Evolutionary conservation across 2,113 vertebrate genomes (phyloP).

Genomic region (Corydoras sp.): DNA sequence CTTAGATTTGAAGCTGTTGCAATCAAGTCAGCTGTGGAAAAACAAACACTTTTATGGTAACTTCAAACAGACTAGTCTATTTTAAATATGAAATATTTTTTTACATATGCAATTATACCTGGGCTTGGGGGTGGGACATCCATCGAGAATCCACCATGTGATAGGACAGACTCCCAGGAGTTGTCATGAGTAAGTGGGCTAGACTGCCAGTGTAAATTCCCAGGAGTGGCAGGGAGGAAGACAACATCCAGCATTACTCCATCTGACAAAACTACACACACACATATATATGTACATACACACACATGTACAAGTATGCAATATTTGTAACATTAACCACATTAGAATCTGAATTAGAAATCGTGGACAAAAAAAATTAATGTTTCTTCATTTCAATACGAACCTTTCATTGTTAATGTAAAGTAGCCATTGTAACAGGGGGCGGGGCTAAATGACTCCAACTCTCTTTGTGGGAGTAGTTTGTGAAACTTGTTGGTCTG

Average conservation of each 20-base stretch:
- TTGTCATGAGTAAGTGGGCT: slow-evolving; percentile 51
- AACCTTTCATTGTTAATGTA: slow-evolving; percentile 55
- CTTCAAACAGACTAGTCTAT: too few relatives aligned
- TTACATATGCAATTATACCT: slow-evolving; percentile 35
- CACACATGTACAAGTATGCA: not conserved
- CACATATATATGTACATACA: not conserved
- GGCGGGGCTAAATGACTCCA: slow-evolving; percentile 41
- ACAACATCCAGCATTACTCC: slow-evolving; percentile 45
- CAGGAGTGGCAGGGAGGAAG: slow-evolving; percentile 55
- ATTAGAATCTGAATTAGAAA: not conserved
- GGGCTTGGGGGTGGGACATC: slow-evolving; percentile 56
- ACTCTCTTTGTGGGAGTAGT: slow-evolving; percentile 34
- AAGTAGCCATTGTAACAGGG: slow-evolving; percentile 56
- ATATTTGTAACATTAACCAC: too few relatives aligned
- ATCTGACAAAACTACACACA: slow-evolving; percentile 57
- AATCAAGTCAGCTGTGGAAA: slow-evolving; percentile 59
- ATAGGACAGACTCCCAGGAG: slow-evolving; percentile 61
- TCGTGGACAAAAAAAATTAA: slow-evolving; percentile 7
- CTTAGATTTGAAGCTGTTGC: slow-evolving; percentile 53
- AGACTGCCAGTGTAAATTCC: slow-evolving; percentile 31
- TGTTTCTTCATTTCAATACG: slow-evolving; percentile 27
- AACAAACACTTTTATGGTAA: not conserved
- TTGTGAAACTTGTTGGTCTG: slow-evolving; percentile 34
- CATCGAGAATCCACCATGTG: slow-evolving; percentile 63
- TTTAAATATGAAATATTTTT: not conserved